phyloP scores from a whole-genome alignment of 2,113 vertebrate species.

The Cephalopterus ornatus region DNA sequence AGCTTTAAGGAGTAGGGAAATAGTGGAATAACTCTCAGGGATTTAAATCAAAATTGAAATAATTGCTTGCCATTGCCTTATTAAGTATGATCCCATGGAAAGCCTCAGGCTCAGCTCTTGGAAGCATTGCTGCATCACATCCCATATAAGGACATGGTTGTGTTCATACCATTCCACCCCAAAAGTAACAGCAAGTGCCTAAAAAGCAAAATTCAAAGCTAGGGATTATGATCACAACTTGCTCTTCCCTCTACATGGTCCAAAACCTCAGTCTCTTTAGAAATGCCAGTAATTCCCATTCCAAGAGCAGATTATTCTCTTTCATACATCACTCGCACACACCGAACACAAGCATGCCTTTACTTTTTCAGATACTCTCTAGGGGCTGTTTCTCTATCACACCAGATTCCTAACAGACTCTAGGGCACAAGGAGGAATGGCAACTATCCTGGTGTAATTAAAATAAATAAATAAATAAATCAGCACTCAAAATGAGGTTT shows the following conservation, averaged over 20 bases:
- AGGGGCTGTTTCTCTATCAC: background rate
- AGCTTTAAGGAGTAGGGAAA: background rate
- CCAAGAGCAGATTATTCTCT: background rate
- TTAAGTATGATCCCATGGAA: background rate
- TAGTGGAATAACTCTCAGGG: background rate
- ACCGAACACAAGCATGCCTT: background rate
- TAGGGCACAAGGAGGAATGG: background rate
- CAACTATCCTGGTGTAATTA: background rate
- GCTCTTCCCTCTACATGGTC: background rate
- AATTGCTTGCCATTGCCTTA: background rate
- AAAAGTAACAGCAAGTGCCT: background rate
- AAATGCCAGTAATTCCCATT: background rate
- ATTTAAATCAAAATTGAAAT: background rate
- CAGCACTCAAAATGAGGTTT: background rate
- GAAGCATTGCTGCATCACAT: background rate
- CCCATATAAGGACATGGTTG: rapidly evolving
- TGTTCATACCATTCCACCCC: background rate
- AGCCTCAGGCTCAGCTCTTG: background rate
- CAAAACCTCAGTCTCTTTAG: background rate
- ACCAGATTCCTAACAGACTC: background rate
- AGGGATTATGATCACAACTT: background rate
- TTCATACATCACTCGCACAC: rapidly evolving
- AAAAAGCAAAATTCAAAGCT: background rate
- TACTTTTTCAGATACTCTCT: background rate
- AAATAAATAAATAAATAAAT: background rate